These are phyloP conservation scores for Idaea dimidiata DNA, from an alignment of 2,888 invertebrate genomes.

Conservation along the genomic window DNA sequence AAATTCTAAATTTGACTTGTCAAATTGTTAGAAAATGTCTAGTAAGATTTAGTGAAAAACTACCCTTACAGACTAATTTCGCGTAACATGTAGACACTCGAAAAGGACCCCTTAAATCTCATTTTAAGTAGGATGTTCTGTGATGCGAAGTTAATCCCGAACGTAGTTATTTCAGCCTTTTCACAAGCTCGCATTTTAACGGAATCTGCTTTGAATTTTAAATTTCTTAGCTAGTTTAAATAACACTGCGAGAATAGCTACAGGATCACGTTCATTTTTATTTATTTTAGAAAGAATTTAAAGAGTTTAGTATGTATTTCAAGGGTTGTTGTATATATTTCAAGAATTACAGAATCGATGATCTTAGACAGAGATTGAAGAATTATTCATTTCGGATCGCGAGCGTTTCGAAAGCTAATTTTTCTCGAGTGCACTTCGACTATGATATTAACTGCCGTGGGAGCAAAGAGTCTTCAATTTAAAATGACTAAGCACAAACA, in stretches of 20 bases:
- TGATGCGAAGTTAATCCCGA: slow-evolving; percentile 21
- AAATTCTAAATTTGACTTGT: not conserved
- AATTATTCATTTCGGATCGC: too few species aligned
- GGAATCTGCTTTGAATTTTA: not conserved
- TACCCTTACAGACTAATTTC: not conserved
- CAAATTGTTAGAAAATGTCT: not conserved
- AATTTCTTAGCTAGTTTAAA: not conserved
- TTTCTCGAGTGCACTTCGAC: too few species aligned
- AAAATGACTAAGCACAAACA: too few species aligned
- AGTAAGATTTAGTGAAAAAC: not conserved
- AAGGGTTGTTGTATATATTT: not conserved
- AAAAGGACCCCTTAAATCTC: slow-evolving; percentile 1
- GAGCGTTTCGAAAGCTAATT: too few species aligned
- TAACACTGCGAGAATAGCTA: not conserved
- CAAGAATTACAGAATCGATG: too few species aligned
- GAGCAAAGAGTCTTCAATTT: too few species aligned
- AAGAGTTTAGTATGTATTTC: not conserved
- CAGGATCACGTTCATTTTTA: not conserved
- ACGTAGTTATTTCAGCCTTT: slow-evolving; percentile 23
- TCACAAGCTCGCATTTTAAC: slow-evolving; percentile 5
- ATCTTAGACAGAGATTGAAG: too few species aligned
- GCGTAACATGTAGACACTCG: not conserved
- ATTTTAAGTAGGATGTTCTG: slow-evolving; percentile 18
- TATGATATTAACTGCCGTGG: too few species aligned
- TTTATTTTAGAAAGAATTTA: not conserved